Conservation (phyloP, 2,888 invertebrate species). For the Drosophila percnosoma region DNA sequence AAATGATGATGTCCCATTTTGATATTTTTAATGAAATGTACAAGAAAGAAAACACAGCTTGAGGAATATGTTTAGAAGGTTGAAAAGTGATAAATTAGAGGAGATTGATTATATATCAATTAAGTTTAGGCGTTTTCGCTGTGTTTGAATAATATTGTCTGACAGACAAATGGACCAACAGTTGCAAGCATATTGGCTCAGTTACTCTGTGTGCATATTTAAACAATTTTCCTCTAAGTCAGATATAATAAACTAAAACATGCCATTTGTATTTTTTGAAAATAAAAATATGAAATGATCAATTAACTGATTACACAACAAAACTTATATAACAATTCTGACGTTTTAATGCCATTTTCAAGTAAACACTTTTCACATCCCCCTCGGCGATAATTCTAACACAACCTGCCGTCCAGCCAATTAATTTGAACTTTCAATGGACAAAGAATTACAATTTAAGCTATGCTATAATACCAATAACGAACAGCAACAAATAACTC, state of each 20-base stretch:
- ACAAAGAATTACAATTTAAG: constrained; percentile 43
- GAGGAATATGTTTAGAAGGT: not conserved
- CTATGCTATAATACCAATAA: constrained; percentile 30
- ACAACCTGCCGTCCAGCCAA: constrained; percentile 34
- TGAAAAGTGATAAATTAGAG: not conserved
- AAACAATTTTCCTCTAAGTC: not conserved
- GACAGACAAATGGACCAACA: not conserved
- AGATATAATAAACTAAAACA: not conserved
- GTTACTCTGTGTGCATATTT: not conserved
- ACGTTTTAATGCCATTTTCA: constrained; percentile 33
- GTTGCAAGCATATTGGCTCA: not conserved
- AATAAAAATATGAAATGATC: constrained; percentile 23
- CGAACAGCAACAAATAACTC: constrained; percentile 45
- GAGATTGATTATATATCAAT: not conserved
- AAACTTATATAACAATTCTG: constrained; percentile 17
- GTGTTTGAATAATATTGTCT: not conserved
- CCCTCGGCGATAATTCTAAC: not conserved
- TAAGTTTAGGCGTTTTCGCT: not conserved
- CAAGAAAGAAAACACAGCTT: too few relatives aligned
- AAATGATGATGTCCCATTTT: too few relatives aligned
- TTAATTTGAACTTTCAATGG: constrained; percentile 51
- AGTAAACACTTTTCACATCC: constrained; percentile 3
- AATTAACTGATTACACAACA: constrained; percentile 43
- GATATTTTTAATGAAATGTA: too few relatives aligned
- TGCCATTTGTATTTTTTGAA: not conserved